Conservation (phyloP, 1,140 invertebrate species). For the Thaumatotibia leucotreta region DNA sequence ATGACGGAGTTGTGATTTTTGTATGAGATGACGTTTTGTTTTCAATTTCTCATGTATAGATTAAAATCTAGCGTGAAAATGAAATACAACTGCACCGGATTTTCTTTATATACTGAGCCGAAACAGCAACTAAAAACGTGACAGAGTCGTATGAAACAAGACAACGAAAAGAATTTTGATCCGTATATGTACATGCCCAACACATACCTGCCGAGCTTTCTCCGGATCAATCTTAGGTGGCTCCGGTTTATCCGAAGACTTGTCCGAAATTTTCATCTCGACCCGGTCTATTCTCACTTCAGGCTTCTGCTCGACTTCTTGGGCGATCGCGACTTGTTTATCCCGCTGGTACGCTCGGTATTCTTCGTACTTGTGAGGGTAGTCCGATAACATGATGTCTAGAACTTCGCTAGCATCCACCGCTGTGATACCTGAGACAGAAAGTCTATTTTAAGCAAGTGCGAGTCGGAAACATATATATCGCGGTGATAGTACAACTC, state of each 20-base stretch:
- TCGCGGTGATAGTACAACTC: too few species aligned
- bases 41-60: too few species aligned
- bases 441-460: too few species aligned
- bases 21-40: too few species aligned
- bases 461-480: too few species aligned
- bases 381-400: conserved; percentile 96
- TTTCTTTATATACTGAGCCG: too few species aligned
- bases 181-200: not conserved
- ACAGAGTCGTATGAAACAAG: too few species aligned
- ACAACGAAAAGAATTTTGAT: too few species aligned
- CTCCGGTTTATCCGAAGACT: conserved; percentile 50
- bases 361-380: conserved; percentile 96
- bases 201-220: conserved; percentile 57
- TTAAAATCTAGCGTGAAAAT: too few species aligned
- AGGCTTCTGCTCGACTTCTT: conserved; percentile 41
- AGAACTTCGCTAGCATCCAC: conserved; percentile 93
- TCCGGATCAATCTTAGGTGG: conserved; percentile 59
- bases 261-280: conserved; percentile 42
- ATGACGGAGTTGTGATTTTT: too few species aligned
- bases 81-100: too few species aligned
- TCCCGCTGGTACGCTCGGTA: conserved; percentile 90
- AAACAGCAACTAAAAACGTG: too few species aligned
- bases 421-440: conserved; percentile 87
- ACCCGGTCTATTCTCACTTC: conserved; percentile 37
- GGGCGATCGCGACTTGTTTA: conserved; percentile 79